phyloP scores from a whole-genome alignment of 2,797 vertebrate genomes.

The Pipistrellus kuhlii region DNA sequence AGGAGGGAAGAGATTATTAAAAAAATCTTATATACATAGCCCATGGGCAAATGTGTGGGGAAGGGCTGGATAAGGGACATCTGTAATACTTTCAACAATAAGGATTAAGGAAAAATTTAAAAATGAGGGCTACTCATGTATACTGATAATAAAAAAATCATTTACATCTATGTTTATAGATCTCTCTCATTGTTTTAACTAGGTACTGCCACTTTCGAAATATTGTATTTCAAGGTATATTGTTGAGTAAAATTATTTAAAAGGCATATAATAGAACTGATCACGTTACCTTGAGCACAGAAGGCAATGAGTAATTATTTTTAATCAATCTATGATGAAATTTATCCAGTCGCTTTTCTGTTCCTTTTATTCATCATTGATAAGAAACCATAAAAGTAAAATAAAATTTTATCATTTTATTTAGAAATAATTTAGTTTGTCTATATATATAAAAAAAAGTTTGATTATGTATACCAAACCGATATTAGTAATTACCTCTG shows the following conservation, averaged over 20 bases:
- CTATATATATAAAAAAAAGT: not conserved
- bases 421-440: conserved; percentile 38
- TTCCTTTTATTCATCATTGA: conserved; percentile 13
- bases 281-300: conserved; percentile 11
- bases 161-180: not conserved
- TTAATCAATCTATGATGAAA: conserved; percentile 37
- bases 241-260: not conserved
- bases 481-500: not conserved
- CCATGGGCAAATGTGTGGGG: too few relatives aligned
- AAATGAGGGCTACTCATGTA: not conserved
- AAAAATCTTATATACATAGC: too few relatives aligned
- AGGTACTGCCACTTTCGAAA: not conserved
- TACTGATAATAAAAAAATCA: conserved; percentile 31
- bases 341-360: conserved; percentile 38
- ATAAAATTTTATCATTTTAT: conserved; percentile 12
- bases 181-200: conserved; percentile 40
- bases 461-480: not conserved
- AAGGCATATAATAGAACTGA: conserved; percentile 33
- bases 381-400: not conserved
- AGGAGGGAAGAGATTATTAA: too few relatives aligned
- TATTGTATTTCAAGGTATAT: not conserved
- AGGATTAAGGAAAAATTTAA: not conserved
- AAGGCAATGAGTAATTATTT: conserved; percentile 39
- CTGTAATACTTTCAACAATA: too few relatives aligned
- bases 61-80: too few relatives aligned